Base-by-base conservation (phyloP, 35 echinoderm and acorn worm genomes). In the Apostichopus parvimensis region DNA sequence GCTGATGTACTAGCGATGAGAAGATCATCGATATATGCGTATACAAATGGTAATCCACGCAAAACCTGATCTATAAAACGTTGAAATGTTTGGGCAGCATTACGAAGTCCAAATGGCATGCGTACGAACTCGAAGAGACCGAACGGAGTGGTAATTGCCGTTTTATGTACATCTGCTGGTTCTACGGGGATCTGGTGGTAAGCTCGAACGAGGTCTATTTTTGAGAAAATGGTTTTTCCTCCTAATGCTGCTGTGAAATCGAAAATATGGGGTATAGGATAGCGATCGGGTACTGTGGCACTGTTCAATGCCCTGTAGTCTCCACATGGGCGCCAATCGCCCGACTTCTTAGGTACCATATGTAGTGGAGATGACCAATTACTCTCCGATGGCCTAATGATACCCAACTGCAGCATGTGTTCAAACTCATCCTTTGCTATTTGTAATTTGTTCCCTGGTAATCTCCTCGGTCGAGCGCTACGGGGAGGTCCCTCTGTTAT, bases 301-400 rank as follows among this genome's bases (percentile, higher is more conserved):
- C 79, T 61, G 57, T 96, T 93, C 0, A 96, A 89, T 2, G 79
- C 87, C 15, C 89, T 56, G 61, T 96, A 96, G 61, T 96, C 95
- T 0, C 93, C 91, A 77, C 95, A 96, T 9, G 93, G 92, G 8
- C 92, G 52, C 90, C 95, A 96, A 87, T 96, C 90, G 8, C 82
- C 92, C 21, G 92, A 60, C 61, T 91, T 87, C 55, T 95, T 95
- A 8, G 92, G 79, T 4, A 93, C 92, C 68, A 95, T 86, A 54
- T 95, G 95, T 9, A 95, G 64, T 12, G 95, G 79, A 9, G 89
- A 91, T 80, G 95, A 68, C 94, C 92, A 96, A 25, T 72, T 93
- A 78, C 89, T 93, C 4, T 80, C 54, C n/a, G 94, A 95, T n/a
- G 88, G 94, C 12, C 77, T 20, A 7, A 93, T 87, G 20, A 95